Conservation (phyloP, 2,888 invertebrate genomes). For the Aphidoletes aphidimyza region DNA sequence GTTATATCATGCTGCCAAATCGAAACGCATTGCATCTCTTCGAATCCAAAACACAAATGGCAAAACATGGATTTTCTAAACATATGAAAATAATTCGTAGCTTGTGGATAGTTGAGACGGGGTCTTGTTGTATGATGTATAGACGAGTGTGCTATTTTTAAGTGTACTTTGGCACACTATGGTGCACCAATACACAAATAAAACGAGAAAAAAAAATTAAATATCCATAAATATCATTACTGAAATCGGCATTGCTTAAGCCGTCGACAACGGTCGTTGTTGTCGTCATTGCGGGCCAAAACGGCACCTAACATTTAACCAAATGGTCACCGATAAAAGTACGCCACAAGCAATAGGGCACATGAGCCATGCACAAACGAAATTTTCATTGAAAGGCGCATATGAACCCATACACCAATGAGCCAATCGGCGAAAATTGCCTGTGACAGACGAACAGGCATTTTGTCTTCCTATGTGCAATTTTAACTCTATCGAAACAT, state of each 20-base stretch:
- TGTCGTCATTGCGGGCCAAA: too few relatives aligned
- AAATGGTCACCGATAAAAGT: constrained; percentile 38
- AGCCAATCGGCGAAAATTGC: background rate
- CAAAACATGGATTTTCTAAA: too few relatives aligned
- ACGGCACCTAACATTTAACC: constrained; percentile 16
- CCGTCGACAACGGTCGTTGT: too few relatives aligned
- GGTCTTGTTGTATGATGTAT: background rate
- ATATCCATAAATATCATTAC: constrained; percentile 53
- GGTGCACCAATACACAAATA: background rate
- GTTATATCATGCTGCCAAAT: background rate
- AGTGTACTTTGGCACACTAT: background rate
- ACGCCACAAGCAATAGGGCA: constrained; percentile 18
- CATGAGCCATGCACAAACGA: background rate
- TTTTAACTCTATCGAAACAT: background rate
- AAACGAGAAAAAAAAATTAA: constrained; percentile 37
- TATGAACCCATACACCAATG: background rate
- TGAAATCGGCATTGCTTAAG: constrained; percentile 33
- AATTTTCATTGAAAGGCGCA: constrained; percentile 36
- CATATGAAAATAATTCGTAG: constrained; percentile 33
- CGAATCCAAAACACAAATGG: too few relatives aligned
- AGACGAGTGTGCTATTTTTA: constrained; percentile 33
- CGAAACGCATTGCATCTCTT: constrained; percentile 9
- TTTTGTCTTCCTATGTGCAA: constrained; percentile 29
- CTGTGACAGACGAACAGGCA: constrained; percentile 45
- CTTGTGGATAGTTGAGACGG: background rate